A percentile compares a stretch with the other conserved stretches of the same genome.
These are phyloP conservation scores for Achlya flavicornis DNA, from an alignment of 2,888 invertebrate species.

Conservation along the genomic window DNA sequence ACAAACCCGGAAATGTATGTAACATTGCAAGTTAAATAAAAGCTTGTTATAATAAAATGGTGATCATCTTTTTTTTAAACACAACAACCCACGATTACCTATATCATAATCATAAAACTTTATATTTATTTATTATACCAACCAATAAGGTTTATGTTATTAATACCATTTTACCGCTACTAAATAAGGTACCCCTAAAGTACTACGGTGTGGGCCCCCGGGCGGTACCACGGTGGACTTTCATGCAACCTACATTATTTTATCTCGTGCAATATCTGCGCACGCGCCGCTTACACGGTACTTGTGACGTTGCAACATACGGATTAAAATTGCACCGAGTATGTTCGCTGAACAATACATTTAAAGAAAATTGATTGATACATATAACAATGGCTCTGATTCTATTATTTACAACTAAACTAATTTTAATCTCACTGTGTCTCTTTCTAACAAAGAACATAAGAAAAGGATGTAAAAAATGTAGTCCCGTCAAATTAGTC, in stretches of 20 bases:
- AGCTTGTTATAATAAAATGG: too few species aligned
- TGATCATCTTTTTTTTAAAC: too few species aligned
- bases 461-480: too few species aligned
- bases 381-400: too few species aligned
- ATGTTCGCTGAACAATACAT: neutral
- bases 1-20: too few species aligned
- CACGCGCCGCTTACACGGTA: constrained; percentile 25
- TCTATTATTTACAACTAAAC: too few species aligned
- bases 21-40: too few species aligned
- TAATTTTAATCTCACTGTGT: too few species aligned
- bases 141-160: neutral
- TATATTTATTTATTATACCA: neutral
- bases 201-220: constrained; percentile 38
- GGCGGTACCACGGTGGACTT: constrained; percentile 28
- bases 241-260: constrained; percentile 51
- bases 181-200: constrained; percentile 36
- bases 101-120: neutral
- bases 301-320: neutral
- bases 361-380: neutral
- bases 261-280: constrained; percentile 49
- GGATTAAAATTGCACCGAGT: neutral
- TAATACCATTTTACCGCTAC: neutral
- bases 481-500: too few species aligned
- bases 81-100: neutral
- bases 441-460: too few species aligned